A percentile compares a stretch with the other conserved stretches of the same genome.
phyloP scores from a whole-genome alignment of 2,888 invertebrate genomes.

The Synanthedon formicaeformis region DNA sequence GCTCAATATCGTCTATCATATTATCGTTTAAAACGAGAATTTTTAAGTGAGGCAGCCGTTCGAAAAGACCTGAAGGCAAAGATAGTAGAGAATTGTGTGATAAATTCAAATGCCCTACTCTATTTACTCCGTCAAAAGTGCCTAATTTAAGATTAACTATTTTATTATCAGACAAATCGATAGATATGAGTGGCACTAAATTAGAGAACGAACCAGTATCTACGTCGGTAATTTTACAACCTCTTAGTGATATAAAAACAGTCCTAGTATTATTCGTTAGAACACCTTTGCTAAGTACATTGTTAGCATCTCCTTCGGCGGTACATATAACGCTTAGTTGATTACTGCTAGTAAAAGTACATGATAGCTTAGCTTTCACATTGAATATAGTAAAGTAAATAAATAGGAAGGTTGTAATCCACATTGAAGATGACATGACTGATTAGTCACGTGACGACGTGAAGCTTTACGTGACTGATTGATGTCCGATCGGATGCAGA shows the following conservation, averaged over 20 bases:
- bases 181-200: constrained; percentile 21
- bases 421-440: too few relatives aligned
- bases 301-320: constrained; percentile 12
- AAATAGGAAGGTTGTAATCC: too few relatives aligned
- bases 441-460: too few relatives aligned
- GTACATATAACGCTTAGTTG: constrained; percentile 17
- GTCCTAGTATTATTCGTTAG: constrained; percentile 23
- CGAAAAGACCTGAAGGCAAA: constrained; percentile 34
- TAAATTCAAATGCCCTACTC: constrained; percentile 29
- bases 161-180: constrained; percentile 37
- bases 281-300: constrained; percentile 17
- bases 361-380: too few relatives aligned
- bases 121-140: constrained; percentile 24
- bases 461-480: too few relatives aligned
- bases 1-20: constrained; percentile 17
- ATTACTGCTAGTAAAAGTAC: neutral
- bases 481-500: too few relatives aligned
- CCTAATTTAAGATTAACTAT: constrained; percentile 27
- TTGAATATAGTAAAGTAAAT: too few relatives aligned
- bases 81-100: constrained; percentile 28
- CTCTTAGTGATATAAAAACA: constrained; percentile 18
- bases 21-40: constrained; percentile 36
- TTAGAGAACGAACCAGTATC: constrained; percentile 28
- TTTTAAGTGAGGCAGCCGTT: constrained; percentile 27
- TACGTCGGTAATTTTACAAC: constrained; percentile 21